Percentiles rank a stretch among this genome's conserved stretches.
Conservation (phyloP, 1,140 invertebrate genomes). For the Aphaenogaster ashmeadi region DNA sequence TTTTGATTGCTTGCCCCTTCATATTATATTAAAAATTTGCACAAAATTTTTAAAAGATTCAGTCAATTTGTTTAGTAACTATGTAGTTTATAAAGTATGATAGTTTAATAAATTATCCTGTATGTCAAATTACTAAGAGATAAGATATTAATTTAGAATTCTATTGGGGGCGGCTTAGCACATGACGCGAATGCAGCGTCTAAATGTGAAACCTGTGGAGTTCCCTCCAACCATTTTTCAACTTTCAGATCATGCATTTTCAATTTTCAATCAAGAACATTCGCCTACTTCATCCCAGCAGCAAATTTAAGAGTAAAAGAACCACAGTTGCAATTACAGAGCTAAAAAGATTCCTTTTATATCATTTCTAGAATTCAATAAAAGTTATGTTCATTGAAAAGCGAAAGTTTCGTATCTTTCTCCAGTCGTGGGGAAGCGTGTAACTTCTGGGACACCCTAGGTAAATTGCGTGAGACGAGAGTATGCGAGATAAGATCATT, state of each 20-base stretch:
- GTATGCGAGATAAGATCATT: constrained; percentile 22
- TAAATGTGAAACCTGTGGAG: background rate
- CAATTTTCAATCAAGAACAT: background rate
- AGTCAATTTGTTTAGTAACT: background rate
- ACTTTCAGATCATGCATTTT: background rate
- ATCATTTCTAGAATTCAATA: background rate
- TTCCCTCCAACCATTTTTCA: background rate
- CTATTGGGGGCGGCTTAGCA: background rate
- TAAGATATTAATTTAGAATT: background rate
- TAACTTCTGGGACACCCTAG: background rate
- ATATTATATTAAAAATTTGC: background rate
- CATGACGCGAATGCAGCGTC: background rate
- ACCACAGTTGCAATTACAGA: background rate
- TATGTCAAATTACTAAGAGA: background rate
- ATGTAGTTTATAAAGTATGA: no score
- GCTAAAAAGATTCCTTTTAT: background rate
- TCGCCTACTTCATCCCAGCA: background rate
- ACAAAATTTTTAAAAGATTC: background rate
- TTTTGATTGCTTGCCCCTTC: no score
- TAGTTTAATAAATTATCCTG: background rate
- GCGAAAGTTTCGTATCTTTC: background rate
- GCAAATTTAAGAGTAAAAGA: background rate
- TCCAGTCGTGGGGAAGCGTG: background rate
- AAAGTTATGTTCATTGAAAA: background rate
- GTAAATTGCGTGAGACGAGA: constrained; percentile 22